A percentile compares a stretch with the other conserved stretches of the same genome.
These are phyloP conservation scores for Invenusta paracnida DNA, from an alignment of 2,888 invertebrate genomes.

Conservation along the genomic window DNA sequence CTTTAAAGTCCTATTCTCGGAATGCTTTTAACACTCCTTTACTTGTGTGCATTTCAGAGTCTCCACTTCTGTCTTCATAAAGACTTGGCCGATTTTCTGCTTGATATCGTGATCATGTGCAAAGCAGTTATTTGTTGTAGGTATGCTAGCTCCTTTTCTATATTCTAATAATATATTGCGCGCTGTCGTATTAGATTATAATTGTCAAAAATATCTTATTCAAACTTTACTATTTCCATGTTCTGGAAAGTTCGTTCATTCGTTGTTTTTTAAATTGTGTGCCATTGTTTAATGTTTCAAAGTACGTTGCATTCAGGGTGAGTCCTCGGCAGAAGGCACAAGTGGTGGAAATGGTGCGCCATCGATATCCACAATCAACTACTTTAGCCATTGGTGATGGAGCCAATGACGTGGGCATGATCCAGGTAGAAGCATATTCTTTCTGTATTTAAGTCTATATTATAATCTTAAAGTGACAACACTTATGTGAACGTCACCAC, in stretches of 20 bases:
- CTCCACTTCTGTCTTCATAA: neutral
- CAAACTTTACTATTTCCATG: too few species aligned
- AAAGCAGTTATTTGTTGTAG: constrained; percentile 88
- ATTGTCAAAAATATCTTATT: too few species aligned
- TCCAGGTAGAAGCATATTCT: constrained; percentile 55
- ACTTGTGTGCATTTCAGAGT: too few species aligned
- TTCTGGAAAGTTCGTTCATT: too few species aligned
- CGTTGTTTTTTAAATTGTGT: too few species aligned
- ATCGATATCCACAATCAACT: constrained; percentile 57
- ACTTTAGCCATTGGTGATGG: constrained; percentile 61
- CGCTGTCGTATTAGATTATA: neutral
- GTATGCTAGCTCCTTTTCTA: neutral
- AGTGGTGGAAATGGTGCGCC: constrained; percentile 64
- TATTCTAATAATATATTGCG: neutral
- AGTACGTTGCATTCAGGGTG: too few species aligned
- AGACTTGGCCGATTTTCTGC: constrained; percentile 72
- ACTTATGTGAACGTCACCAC: too few species aligned
- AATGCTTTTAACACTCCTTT: too few species aligned
- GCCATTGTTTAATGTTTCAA: too few species aligned
- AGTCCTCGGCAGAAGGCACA: constrained; percentile 88
- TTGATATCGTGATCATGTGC: constrained; percentile 87
- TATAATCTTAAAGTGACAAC: too few species aligned
- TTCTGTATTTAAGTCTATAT: too few species aligned
- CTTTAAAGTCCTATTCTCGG: too few species aligned
- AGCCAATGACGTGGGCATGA: constrained; percentile 63